Conservation (phyloP, 2,113 vertebrate genomes). For the Onychostruthus taczanowskii region DNA sequence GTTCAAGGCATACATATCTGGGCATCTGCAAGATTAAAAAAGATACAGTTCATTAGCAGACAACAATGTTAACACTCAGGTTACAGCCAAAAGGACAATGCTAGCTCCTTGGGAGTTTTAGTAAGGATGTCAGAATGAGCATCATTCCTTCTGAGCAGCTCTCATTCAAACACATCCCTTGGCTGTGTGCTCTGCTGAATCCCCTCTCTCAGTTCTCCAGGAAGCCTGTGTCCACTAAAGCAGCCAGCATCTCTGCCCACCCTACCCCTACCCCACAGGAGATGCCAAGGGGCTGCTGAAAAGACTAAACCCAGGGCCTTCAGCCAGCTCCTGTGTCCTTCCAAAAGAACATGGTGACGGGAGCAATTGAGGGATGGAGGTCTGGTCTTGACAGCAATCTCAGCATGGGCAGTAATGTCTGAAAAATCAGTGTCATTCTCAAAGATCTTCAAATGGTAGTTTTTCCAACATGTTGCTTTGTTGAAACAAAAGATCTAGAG, state of each 20-base stretch:
- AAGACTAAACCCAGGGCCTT: rapidly evolving
- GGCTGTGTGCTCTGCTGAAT: neutral
- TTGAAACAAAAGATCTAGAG: neutral
- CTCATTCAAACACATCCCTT: neutral
- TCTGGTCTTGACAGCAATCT: neutral
- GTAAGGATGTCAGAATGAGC: neutral
- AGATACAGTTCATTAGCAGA: slow-evolving; percentile 2
- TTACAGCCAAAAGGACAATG: neutral
- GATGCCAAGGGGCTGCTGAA: neutral
- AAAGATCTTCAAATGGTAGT: neutral
- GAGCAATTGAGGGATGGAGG: neutral
- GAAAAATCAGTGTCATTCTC: neutral
- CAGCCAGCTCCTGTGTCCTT: neutral
- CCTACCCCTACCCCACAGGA: too few species aligned
- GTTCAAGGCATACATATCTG: slow-evolving; percentile 20
- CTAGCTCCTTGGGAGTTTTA: neutral
- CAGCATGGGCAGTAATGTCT: neutral
- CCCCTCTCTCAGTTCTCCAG: neutral
- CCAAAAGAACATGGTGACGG: neutral
- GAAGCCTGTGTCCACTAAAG: neutral
- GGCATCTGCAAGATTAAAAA: slow-evolving; percentile 17
- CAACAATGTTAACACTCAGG: neutral
- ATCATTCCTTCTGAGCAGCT: neutral
- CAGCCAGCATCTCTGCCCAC: neutral
- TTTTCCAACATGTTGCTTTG: neutral